Conservation (phyloP, 1,140 invertebrate genomes). For the Lepidotrigona ventralis region DNA sequence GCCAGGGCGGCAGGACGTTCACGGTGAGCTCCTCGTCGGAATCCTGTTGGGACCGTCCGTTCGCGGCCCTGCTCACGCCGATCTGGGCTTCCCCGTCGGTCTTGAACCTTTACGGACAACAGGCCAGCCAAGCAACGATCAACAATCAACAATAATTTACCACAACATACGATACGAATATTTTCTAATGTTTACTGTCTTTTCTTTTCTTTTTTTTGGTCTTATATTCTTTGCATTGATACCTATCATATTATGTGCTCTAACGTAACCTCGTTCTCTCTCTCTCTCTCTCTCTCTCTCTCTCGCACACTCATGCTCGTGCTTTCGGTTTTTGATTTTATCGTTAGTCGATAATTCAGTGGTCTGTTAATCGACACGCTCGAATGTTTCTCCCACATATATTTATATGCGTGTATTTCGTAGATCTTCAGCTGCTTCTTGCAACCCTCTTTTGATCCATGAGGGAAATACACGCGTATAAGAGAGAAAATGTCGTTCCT, state of each 20-base stretch:
- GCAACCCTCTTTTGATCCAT: neutral
- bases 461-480: neutral
- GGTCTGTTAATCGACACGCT: neutral
- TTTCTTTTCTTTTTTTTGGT: neutral
- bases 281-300: neutral
- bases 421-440: no score
- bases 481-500: neutral
- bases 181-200: conserved; percentile 1
- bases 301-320: neutral
- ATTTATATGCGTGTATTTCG: neutral
- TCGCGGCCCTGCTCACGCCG: conserved; percentile 73
- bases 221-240: neutral
- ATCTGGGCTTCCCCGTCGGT: conserved; percentile 77
- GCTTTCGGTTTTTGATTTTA: neutral
- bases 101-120: conserved; percentile 79
- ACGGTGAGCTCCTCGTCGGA: conserved; percentile 80
- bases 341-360: neutral
- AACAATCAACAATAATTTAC: conserved; percentile 70
- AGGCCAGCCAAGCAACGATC: conserved; percentile 78
- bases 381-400: neutral
- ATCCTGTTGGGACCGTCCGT: conserved; percentile 75
- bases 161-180: conserved; percentile 41
- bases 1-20: conserved; percentile 80
- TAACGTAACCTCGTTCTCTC: neutral
- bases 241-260: neutral